Evolutionary conservation across 1,140 invertebrate species (phyloP).

Genomic region (Pomacea maculata): DNA sequence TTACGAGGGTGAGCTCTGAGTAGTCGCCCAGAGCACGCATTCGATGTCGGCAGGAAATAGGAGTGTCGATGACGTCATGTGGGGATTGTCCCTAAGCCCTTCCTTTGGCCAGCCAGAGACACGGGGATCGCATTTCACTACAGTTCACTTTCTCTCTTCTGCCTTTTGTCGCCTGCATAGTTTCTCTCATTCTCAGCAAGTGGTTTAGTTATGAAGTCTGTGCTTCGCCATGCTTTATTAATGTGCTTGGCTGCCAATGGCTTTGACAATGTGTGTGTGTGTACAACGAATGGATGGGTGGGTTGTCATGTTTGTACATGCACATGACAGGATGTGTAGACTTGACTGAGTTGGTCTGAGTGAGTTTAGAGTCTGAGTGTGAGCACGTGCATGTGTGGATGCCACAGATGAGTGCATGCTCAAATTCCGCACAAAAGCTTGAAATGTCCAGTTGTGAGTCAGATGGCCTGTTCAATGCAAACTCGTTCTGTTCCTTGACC

Average conservation of each 20-base stretch:
- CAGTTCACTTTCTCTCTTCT: neutral
- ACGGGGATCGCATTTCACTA: neutral
- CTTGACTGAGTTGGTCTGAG: neutral
- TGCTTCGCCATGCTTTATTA: neutral
- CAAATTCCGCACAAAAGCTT: too few relatives aligned
- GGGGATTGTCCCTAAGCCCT: too few relatives aligned
- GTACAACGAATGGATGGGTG: neutral
- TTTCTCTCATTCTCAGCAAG: neutral
- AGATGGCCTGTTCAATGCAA: too few relatives aligned
- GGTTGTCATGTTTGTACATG: neutral
- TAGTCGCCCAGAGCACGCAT: too few relatives aligned
- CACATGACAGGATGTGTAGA: neutral
- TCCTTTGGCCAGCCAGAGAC: too few relatives aligned
- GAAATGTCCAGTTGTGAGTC: too few relatives aligned
- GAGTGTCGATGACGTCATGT: too few relatives aligned
- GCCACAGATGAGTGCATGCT: neutral
- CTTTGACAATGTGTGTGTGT: neutral
- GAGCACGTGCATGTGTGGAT: neutral
- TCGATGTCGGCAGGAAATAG: too few relatives aligned
- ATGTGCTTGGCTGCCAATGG: neutral
- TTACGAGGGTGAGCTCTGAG: too few relatives aligned
- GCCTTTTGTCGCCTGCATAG: neutral
- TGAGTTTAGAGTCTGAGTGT: neutral
- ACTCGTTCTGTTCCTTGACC: too few relatives aligned
- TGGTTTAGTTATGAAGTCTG: neutral